Conservation (phyloP, 1,140 invertebrate genomes). For the Portunus trituberculatus region DNA sequence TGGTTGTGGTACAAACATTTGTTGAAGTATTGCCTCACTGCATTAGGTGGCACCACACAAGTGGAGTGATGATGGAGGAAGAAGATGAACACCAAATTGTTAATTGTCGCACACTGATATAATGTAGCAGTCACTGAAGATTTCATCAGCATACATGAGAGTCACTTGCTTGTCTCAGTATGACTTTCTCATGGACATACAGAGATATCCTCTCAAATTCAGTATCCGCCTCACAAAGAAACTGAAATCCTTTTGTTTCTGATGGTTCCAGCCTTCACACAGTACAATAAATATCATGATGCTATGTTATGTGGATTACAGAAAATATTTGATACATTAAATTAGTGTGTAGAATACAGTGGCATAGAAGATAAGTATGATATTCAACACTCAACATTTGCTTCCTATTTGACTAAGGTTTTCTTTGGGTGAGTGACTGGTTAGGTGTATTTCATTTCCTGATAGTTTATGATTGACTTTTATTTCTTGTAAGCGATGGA, state of each 20-base stretch:
- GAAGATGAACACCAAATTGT: neutral
- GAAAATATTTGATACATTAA: slow-evolving; percentile 12
- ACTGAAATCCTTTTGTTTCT: neutral
- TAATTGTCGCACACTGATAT: neutral
- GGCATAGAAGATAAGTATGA: neutral
- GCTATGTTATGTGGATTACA: neutral
- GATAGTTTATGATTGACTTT: too few relatives aligned
- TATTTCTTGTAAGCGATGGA: too few relatives aligned
- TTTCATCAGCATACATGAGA: neutral
- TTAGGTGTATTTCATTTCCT: too few relatives aligned
- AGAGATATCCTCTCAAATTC: neutral
- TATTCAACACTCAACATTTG: neutral
- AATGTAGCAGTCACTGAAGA: neutral
- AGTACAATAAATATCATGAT: slow-evolving; percentile 7
- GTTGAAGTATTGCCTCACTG: neutral
- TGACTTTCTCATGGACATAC: neutral
- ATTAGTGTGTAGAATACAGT: neutral
- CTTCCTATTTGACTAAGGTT: neutral
- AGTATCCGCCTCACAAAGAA: neutral
- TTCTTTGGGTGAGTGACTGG: too few relatives aligned
- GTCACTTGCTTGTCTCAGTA: neutral
- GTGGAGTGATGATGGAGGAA: neutral
- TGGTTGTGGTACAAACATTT: neutral
- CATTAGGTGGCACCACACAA: neutral
- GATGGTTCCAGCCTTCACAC: neutral